Percentiles rank a stretch among this genome's conserved stretches.
Conservation (phyloP, 2,888 invertebrate genomes). For the Archips xylosteana region DNA sequence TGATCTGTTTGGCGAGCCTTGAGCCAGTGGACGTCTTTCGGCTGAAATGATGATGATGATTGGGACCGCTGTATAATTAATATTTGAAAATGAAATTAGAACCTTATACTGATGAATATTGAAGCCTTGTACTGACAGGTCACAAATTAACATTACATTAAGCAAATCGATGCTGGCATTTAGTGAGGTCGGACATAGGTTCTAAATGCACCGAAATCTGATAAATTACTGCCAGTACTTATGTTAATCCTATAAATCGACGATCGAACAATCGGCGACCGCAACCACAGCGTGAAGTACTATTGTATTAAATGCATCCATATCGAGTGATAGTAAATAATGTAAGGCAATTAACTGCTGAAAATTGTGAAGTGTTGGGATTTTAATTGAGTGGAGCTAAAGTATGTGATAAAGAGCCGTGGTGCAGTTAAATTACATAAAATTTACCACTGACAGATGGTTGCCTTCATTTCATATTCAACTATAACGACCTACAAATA, state of each 20-base stretch:
- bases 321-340: constrained; percentile 13
- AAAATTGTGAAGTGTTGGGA: neutral
- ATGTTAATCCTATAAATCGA: constrained; percentile 29
- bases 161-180: neutral
- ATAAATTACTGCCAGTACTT: constrained; percentile 15
- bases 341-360: neutral
- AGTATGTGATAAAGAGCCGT: no score
- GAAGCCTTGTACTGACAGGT: neutral
- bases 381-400: neutral
- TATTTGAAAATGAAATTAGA: no score
- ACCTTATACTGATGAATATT: no score
- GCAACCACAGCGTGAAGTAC: constrained; percentile 10
- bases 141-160: constrained; percentile 2
- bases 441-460: no score
- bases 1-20: no score
- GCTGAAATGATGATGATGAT: no score
- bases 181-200: neutral
- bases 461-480: no score
- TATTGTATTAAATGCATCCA: constrained; percentile 17
- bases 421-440: no score
- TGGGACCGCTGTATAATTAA: no score
- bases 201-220: constrained; percentile 16
- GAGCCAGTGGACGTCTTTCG: no score
- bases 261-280: constrained; percentile 8
- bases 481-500: no score